phyloP scores from a whole-genome alignment of 2,113 vertebrate genomes.

The Rhabdornis inornatus region DNA sequence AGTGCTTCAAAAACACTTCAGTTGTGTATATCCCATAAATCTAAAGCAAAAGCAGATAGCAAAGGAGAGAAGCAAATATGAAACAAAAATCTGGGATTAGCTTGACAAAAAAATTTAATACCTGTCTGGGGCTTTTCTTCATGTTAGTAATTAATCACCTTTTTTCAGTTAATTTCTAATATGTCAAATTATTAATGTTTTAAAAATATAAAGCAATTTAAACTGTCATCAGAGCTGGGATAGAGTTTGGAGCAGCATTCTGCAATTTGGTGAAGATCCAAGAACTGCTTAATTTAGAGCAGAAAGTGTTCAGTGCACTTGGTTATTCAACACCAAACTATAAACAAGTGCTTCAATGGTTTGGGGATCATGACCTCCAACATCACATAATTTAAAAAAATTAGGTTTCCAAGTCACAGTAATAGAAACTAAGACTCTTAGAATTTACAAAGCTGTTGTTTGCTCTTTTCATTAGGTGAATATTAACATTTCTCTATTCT shows the following conservation, averaged over 20 bases:
- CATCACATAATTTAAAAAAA: not conserved
- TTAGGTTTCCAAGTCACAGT: not conserved
- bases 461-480: not conserved
- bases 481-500: not conserved
- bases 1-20: not conserved
- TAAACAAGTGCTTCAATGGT: slow-evolving; percentile 31
- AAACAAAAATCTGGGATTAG: not conserved
- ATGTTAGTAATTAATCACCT: not conserved
- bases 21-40: not conserved
- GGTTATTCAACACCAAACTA: slow-evolving; percentile 25
- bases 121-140: not conserved
- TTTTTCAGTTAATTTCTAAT: not conserved
- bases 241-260: not conserved
- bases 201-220: not conserved
- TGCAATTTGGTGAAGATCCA: slow-evolving; percentile 6
- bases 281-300: slow-evolving; percentile 20
- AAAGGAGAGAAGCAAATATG: not conserved
- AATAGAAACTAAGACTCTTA: not conserved
- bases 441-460: not conserved
- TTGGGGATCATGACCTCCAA: not conserved
- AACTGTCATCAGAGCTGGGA: not conserved
- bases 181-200: not conserved
- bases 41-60: not conserved
- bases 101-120: not conserved
- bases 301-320: not conserved